Evolutionary conservation across 2,797 vertebrate genomes (phyloP).

Genomic region (Clarias platycephalus): DNA sequence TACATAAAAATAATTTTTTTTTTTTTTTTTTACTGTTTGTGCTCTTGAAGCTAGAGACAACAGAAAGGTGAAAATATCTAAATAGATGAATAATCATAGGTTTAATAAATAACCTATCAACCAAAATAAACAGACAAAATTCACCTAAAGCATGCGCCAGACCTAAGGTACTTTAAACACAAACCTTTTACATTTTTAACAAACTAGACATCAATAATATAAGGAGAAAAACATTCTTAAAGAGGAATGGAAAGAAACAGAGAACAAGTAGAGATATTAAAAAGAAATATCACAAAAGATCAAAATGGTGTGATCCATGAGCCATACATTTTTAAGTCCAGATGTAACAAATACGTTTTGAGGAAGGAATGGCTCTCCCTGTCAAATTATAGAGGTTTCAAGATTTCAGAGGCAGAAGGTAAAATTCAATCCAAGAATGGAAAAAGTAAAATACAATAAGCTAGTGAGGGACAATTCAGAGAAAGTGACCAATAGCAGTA

Average conservation of each 20-base stretch:
- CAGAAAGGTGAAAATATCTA: conserved; percentile 41
- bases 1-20: conserved; percentile 49
- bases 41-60: conserved; percentile 21
- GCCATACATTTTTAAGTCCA: conserved; percentile 72
- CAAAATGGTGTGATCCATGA: conserved; percentile 51
- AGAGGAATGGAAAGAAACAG: conserved; percentile 19
- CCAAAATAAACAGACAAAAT: conserved; percentile 68
- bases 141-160: conserved; percentile 69
- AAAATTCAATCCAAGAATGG: conserved; percentile 56
- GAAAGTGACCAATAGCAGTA: conserved; percentile 18
- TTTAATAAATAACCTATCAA: conserved; percentile 75
- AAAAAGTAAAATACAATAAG: conserved; percentile 48
- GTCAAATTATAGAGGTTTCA: conserved; percentile 52
- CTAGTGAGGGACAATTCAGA: conserved; percentile 38
- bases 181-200: conserved; percentile 61
- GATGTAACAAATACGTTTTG: conserved; percentile 55
- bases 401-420: conserved; percentile 53
- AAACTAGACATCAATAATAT: conserved; percentile 36
- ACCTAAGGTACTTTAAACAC: conserved; percentile 64
- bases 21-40: conserved; percentile 43
- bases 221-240: conserved; percentile 8
- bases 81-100: background rate
- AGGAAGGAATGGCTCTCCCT: conserved; percentile 63
- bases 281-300: conserved; percentile 22
- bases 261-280: conserved; percentile 27